Percentiles rank a stretch among this genome's conserved stretches.
phyloP scores from a whole-genome alignment of 2,888 invertebrate genomes.

The Pristionchus fissidentatus region DNA sequence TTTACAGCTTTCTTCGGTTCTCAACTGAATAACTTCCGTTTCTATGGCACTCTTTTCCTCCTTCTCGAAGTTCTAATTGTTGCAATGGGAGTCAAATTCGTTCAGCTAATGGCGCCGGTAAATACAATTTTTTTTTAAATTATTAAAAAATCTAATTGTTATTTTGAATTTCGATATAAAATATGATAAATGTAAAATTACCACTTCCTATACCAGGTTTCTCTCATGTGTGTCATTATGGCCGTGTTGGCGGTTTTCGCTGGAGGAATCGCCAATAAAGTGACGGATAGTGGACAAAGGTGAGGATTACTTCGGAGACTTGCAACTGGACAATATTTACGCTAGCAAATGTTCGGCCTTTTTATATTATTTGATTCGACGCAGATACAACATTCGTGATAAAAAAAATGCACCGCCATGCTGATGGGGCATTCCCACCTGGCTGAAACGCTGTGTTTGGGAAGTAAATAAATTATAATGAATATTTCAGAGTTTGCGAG shows the following conservation, averaged over 20 bases:
- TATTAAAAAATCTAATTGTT: neutral
- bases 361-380: neutral
- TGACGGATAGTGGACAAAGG: conserved; percentile 87
- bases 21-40: conserved; percentile 94
- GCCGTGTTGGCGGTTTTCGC: conserved; percentile 95
- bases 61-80: conserved; percentile 89
- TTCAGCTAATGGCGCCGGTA: conserved; percentile 97
- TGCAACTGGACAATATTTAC: too few relatives aligned
- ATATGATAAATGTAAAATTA: neutral
- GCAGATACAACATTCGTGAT: neutral
- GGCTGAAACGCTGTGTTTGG: neutral
- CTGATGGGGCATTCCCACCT: neutral
- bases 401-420: too few relatives aligned
- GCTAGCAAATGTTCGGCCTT: too few relatives aligned
- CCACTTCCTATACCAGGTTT: conserved; percentile 79
- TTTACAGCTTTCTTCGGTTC: conserved; percentile 61
- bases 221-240: conserved; percentile 93
- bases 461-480: neutral
- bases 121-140: neutral
- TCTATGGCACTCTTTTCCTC: conserved; percentile 92
- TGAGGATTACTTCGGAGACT: conserved; percentile 76
- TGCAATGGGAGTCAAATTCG: conserved; percentile 92
- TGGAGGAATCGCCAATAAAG: conserved; percentile 88
- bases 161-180: neutral
- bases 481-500: conserved; percentile 11